These are phyloP conservation scores for Macaca nemestrina DNA, from an alignment of 2,113 vertebrate species.

Conservation along the genomic window DNA sequence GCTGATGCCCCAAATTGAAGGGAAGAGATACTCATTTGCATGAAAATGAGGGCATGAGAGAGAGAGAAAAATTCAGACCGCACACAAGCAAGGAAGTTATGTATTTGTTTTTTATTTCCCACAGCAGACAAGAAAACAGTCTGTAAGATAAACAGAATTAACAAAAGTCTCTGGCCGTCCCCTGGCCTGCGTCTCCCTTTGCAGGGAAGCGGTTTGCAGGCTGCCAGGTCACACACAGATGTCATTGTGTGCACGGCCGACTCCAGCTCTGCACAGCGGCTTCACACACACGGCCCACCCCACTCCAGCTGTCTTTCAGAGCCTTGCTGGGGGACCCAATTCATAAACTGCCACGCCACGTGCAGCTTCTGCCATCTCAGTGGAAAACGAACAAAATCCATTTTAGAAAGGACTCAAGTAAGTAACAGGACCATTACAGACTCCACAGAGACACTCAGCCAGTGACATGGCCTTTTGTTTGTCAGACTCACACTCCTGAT, in stretches of 20 bases:
- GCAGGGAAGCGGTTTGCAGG: constrained; percentile 3
- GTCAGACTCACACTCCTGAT: not conserved
- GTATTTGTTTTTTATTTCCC: not conserved
- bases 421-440: not conserved
- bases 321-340: constrained; percentile 25
- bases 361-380: not conserved
- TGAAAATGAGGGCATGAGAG: not conserved
- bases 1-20: not conserved
- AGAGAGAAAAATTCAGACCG: not conserved
- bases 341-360: constrained; percentile 60
- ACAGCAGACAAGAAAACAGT: not conserved
- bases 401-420: constrained; percentile 7
- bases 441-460: not conserved
- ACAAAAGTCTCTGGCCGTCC: constrained; percentile 38
- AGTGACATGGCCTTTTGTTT: constrained; percentile 28
- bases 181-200: not conserved
- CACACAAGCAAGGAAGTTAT: not conserved
- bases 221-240: constrained; percentile 62
- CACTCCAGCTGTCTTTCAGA: not conserved
- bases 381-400: constrained; percentile 40
- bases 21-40: not conserved
- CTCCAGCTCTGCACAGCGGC: not conserved
- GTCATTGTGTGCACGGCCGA: constrained; percentile 28
- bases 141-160: constrained; percentile 26
- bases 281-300: not conserved